These are phyloP conservation scores for Silurus meridionalis DNA, from an alignment of 2,113 vertebrate genomes.

Conservation along the genomic window DNA sequence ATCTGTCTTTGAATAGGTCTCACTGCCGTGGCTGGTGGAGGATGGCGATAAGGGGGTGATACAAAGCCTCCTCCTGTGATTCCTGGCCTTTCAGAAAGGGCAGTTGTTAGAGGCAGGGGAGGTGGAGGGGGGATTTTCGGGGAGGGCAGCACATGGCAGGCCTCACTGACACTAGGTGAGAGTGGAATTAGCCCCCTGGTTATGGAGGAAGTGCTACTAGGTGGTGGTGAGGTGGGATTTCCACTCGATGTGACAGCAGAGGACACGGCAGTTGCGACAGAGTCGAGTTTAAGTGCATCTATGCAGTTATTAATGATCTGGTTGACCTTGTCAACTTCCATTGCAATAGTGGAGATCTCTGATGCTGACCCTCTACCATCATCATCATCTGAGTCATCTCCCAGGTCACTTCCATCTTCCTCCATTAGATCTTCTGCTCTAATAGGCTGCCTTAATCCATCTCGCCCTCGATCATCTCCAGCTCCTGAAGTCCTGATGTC, in stretches of 20 bases:
- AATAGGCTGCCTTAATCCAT: slow-evolving; percentile 61
- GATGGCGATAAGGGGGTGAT: slow-evolving; percentile 88
- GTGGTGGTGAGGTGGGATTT: slow-evolving; percentile 73
- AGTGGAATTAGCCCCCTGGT: slow-evolving; percentile 74
- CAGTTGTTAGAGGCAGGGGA: slow-evolving; percentile 69
- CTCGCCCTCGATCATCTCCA: slow-evolving; percentile 66
- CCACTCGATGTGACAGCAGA: slow-evolving; percentile 71
- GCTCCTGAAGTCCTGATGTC: slow-evolving; percentile 83
- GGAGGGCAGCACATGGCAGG: slow-evolving; percentile 63
- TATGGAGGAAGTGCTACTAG: slow-evolving; percentile 69
- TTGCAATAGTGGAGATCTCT: slow-evolving; percentile 98
- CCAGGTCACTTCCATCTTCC: slow-evolving; percentile 74
- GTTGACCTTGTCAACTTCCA: slow-evolving; percentile 99
- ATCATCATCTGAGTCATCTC: slow-evolving; percentile 87
- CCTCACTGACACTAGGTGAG: slow-evolving; percentile 64
- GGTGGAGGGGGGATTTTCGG: slow-evolving; percentile 75
- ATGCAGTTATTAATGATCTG: slow-evolving; percentile 99
- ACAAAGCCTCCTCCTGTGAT: slow-evolving; percentile 85
- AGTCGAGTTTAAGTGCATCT: slow-evolving; percentile 94
- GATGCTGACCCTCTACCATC: slow-evolving; percentile 92
- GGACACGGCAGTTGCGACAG: slow-evolving; percentile 82
- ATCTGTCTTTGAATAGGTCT: slow-evolving; percentile 94
- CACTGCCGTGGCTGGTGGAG: slow-evolving; percentile 74
- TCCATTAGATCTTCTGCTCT: slow-evolving; percentile 70
- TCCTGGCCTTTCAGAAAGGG: slow-evolving; percentile 76